Evolutionary conservation across 2,797 vertebrate species (phyloP), one percentile per base, ranked within the genome.

Genomic region (Malurus leucopterus): DNA sequence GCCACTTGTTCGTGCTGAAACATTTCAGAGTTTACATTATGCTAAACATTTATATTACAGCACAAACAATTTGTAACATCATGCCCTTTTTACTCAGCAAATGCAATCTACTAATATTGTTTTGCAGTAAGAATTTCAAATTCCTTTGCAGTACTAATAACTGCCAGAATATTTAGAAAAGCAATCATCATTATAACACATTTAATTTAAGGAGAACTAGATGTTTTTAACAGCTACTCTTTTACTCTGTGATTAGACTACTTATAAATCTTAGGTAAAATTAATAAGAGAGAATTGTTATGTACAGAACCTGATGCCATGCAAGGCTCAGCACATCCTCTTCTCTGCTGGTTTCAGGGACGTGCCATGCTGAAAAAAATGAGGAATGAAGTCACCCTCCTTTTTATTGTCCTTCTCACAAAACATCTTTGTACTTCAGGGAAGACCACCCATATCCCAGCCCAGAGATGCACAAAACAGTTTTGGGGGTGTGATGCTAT

Each of bases 121-220:
- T 93, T 91, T 86, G 59, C 57, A 47, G 32, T 72, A 53, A 40
- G 7, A 68, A 49, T 84, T 91, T 91, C 47, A 63, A 69, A 82
- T 61, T 78, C 44, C 26, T 93, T 82, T 89, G 44, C 79, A 91
- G 38, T 78, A 62, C 27, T 74, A 78, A 71, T 83, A 93, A 79
- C 55, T 36, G 9, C 58, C 55, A 30, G 38, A 85, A 69, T n/a
- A 76, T 46, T 93, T 80, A 84, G 57, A 87, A 90, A 79, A 81
- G 43, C 49, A 89, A 62, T 84, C 53, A 81, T 69, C 18, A 38
- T 77, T 86, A 77, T 53, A 87, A 47, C 7, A 68, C 55, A 50
- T 58, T 90, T 85, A 71, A 83, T 85, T 73, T 89, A 54, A 71
- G 68, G 34, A 79, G 51, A 94, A 67, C 34, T 50, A 67, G 43